Conservation (phyloP, 2,888 invertebrate species). For the Volucella zonaria region DNA sequence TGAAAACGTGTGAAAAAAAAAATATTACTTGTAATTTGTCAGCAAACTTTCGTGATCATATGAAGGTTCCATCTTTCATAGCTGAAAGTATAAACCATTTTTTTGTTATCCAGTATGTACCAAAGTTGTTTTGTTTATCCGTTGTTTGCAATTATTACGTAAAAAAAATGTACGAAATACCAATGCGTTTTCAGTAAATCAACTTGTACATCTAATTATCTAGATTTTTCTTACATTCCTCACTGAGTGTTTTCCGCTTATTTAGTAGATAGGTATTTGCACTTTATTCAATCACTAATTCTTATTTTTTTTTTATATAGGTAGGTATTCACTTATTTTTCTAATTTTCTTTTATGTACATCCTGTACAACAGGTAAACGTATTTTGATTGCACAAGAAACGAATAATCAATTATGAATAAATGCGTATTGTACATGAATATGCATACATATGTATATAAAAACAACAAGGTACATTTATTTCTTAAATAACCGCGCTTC, state of each 20-base stretch:
- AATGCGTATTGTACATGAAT: slow-evolving; percentile 3
- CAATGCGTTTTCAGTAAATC: slow-evolving; percentile 24
- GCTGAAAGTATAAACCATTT: slow-evolving; percentile 67
- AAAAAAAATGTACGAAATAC: slow-evolving; percentile 18
- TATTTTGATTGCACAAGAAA: slow-evolving; percentile 28
- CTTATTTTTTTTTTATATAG: no score
- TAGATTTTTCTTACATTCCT: slow-evolving; percentile 24
- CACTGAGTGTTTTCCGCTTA: background rate
- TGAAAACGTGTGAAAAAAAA: slow-evolving; percentile 67
- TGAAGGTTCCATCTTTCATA: slow-evolving; percentile 82
- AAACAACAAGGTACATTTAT: slow-evolving; percentile 32
- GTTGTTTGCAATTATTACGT: slow-evolving; percentile 6
- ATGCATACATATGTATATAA: slow-evolving; percentile 4
- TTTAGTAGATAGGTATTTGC: no score
- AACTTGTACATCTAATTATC: background rate
- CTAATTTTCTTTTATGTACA: background rate
- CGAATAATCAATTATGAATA: slow-evolving; percentile 25
- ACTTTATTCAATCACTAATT: no score
- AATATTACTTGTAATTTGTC: slow-evolving; percentile 83
- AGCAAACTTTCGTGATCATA: slow-evolving; percentile 83
- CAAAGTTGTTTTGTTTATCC: slow-evolving; percentile 12
- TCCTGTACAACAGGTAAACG: background rate
- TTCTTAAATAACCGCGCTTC: slow-evolving; percentile 60
- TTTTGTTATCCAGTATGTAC: slow-evolving; percentile 53
- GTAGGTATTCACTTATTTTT: no score